Base-by-base conservation (phyloP, 2,113 vertebrate genomes). In the Microcebus murinus region DNA sequence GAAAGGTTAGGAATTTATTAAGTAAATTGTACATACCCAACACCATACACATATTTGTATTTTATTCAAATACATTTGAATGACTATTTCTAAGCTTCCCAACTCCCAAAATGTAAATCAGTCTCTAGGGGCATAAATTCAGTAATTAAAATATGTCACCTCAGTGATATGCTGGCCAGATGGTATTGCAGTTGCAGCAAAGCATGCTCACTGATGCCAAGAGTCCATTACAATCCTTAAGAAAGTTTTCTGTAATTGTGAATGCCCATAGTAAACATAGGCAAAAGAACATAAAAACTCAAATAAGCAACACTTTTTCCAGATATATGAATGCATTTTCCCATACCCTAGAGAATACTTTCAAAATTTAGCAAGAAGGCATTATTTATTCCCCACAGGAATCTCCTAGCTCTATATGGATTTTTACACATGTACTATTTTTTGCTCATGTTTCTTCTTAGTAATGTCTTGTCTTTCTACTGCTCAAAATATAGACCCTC, bases 401-500 rank as follows among this genome's bases (percentile, higher is more conserved):
- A 36, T 88, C 20, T 67, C 70, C 85, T 34, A 5, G 83, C 31
- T 80, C 15, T 82, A 6, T 3, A 61, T 20, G 48, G 25, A 67
- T 83, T 90, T 95, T 96, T 74, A 90, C 14, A 52, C 25, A 82
- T 89, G 79, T 91, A 68, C 50, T 86, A 20, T 7, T 77, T 77
- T 79, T 95, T 73, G 39, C 20, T 90, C 87, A 68, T 6, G 79
- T 86, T 83, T 23, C 74, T 91, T 95, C 59, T 89, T 31, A 74
- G 6, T 73, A 65, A 94, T 90, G 18, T 52, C 23, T 34, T 86
- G 34, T 52, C 61, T 85, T 91, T 80, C 17, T 80, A 63, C 57
- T 74, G n/a, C 55, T 92, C n/a, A 93, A 94, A 91, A 91, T 50
- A 89, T 34, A 68, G 36, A 91, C 15, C 25, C 77, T 91, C 63